These are phyloP conservation scores for Ectropis crepuscularia DNA, from an alignment of 2,888 invertebrate genomes.

Conservation along the genomic window DNA sequence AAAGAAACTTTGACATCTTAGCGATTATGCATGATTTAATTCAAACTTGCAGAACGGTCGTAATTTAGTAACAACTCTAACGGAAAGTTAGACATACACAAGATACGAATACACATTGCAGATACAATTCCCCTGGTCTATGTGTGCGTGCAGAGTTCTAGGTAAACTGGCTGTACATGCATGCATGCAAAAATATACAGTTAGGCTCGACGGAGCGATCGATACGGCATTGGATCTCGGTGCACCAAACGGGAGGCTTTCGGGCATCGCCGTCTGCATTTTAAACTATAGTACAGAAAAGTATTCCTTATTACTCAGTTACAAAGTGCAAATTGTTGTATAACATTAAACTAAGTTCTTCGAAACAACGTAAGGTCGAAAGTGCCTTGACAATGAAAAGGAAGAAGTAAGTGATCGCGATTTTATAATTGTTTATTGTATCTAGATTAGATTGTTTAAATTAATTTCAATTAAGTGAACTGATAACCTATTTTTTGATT, in stretches of 20 bases:
- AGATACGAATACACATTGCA: neutral
- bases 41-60: too few relatives aligned
- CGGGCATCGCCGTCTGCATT: conserved; percentile 22
- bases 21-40: too few relatives aligned
- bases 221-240: conserved; percentile 46
- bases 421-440: neutral
- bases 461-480: too few relatives aligned
- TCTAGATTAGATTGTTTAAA: neutral
- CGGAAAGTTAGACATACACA: too few relatives aligned
- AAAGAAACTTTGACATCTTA: too few relatives aligned
- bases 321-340: too few relatives aligned
- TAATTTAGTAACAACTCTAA: too few relatives aligned
- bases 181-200: conserved; percentile 84
- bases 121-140: neutral
- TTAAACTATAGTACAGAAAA: conserved; percentile 11
- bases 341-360: too few relatives aligned
- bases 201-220: conserved; percentile 53
- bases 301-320: neutral
- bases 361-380: neutral
- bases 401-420: conserved; percentile 12
- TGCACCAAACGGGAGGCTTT: conserved; percentile 46
- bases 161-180: conserved; percentile 67
- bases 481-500: too few relatives aligned
- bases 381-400: conserved; percentile 20
- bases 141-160: conserved; percentile 45